Evolutionary conservation across 2,888 invertebrate genomes (phyloP), one percentile per base, ranked within the genome.

Genomic region (Tenthredo distinguenda): DNA sequence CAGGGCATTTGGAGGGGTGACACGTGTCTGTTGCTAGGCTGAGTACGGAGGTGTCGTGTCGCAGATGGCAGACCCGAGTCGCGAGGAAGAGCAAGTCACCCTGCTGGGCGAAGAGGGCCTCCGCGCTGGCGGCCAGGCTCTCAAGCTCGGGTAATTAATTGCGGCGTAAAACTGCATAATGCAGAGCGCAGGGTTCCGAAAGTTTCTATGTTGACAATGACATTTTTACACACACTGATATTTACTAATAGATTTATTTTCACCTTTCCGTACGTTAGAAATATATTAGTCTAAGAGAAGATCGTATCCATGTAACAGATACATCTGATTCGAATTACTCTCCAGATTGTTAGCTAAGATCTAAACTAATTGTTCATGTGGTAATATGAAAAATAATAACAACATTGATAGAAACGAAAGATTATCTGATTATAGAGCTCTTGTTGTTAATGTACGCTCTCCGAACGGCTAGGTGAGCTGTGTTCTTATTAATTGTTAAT

Each of bases 41-140:
- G 96, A 96, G 95, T 95, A 95, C 94, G 94, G 95, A 94, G 94
- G 94, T 95, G 94, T 95, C 94, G 94, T 95, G 95, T 95, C 96
- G 95, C 98, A 98, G 97, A 98, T 99, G 98, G 98, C 98, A 95
- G 99, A 99, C 95, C 98, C 98, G 94, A 97, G 97, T 94, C 97
- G 98, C 93, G 98, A 99, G 95, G 98, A 99, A 95, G 98, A 99
- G 94, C 98, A 98, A 95, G 97, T 98, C 93, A 98, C 98, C 92
- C 96, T 99, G 93, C 96, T 99, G 94, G 98, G 98, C 94, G 99
- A 99, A 95, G 99, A 99, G 95, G 98, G 97, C 93, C 97, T 98
- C 94, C 96, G 97, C 94, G 98, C 98, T 93, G 98, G 98, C 94
- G 98, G 98, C 95, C 99, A 99, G 96, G 98, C 98, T 95, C 97